Percentiles rank a stretch among this genome's conserved stretches.
phyloP scores from a whole-genome alignment of 1,140 invertebrate species.

The Drosophila eugracilis region DNA sequence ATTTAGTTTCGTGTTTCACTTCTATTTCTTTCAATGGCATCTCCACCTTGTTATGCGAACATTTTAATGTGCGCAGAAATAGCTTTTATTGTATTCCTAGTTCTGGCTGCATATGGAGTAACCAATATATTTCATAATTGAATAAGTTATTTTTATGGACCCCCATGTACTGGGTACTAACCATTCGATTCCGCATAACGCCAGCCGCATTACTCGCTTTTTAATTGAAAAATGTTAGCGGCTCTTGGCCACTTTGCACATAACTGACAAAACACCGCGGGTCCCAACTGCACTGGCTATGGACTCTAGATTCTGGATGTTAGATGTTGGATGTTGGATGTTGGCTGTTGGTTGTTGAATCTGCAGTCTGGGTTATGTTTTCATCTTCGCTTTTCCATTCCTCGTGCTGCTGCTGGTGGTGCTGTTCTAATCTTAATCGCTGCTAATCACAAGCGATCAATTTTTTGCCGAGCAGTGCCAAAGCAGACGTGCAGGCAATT shows the following conservation, averaged over 20 bases:
- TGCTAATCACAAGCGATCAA: constrained; percentile 80
- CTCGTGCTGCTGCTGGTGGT: constrained; percentile 36
- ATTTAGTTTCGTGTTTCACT: too few relatives aligned
- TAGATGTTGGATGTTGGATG: constrained; percentile 1
- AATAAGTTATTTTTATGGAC: not conserved
- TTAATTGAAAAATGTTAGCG: constrained; percentile 83
- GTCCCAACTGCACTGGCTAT: constrained; percentile 48
- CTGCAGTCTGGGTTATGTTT: constrained; percentile 43
- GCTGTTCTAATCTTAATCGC: constrained; percentile 79
- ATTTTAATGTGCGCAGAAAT: too few relatives aligned
- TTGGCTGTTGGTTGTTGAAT: constrained; percentile 4
- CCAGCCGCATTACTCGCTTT: constrained; percentile 50
- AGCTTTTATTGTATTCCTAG: too few relatives aligned
- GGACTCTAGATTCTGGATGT: not conserved
- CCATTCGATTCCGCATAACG: constrained; percentile 36
- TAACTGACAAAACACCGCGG: constrained; percentile 81
- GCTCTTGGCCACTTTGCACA: constrained; percentile 78
- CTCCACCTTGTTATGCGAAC: too few relatives aligned
- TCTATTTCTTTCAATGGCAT: too few relatives aligned
- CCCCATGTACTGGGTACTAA: constrained; percentile 20
- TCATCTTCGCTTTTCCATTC: constrained; percentile 32
- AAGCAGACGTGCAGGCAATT: constrained; percentile 71
- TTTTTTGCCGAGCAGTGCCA: constrained; percentile 59
- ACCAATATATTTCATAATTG: not conserved
- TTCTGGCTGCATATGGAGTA: too few relatives aligned